These are phyloP conservation scores for Eueides isabella DNA, from an alignment of 1,140 invertebrate genomes.

Conservation along the genomic window DNA sequence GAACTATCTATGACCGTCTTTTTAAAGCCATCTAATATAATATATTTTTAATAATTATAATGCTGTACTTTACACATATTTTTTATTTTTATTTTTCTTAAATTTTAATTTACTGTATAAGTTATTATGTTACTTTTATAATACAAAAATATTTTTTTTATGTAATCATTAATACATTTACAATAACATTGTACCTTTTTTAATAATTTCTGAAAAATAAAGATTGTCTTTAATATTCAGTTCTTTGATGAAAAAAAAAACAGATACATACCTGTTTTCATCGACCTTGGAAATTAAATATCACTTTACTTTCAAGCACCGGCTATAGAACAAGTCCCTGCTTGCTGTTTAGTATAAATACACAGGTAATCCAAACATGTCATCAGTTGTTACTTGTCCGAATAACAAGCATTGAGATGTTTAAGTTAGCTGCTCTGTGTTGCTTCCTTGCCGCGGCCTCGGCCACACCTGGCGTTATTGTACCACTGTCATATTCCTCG, in stretches of 20 bases:
- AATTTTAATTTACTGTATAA: too few species aligned
- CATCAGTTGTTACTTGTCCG: slow-evolving; percentile 37
- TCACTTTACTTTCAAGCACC: slow-evolving; percentile 55
- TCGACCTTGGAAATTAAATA: slow-evolving; percentile 47
- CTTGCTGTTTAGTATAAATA: slow-evolving; percentile 66
- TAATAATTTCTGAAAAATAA: too few species aligned
- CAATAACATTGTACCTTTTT: too few species aligned
- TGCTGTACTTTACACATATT: too few species aligned
- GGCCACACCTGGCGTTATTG: slow-evolving; percentile 18
- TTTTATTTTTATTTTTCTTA: too few species aligned
- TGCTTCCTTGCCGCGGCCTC: slow-evolving; percentile 31
- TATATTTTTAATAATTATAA: too few species aligned
- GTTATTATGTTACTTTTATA: too few species aligned
- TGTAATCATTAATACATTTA: too few species aligned
- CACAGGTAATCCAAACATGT: slow-evolving; percentile 20
- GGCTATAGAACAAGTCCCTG: slow-evolving; percentile 58
- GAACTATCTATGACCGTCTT: too few species aligned
- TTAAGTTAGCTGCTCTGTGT: slow-evolving; percentile 39
- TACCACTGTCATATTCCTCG: slow-evolving; percentile 59
- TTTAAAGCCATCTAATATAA: too few species aligned
- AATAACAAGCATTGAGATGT: slow-evolving; percentile 35
- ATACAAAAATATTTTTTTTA: too few species aligned
- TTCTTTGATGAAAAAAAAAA: not conserved
- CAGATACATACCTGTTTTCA: slow-evolving; percentile 2
- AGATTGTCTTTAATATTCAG: not conserved